Conservation (phyloP, 2,113 vertebrate species). For the Microcebus jonahi region DNA sequence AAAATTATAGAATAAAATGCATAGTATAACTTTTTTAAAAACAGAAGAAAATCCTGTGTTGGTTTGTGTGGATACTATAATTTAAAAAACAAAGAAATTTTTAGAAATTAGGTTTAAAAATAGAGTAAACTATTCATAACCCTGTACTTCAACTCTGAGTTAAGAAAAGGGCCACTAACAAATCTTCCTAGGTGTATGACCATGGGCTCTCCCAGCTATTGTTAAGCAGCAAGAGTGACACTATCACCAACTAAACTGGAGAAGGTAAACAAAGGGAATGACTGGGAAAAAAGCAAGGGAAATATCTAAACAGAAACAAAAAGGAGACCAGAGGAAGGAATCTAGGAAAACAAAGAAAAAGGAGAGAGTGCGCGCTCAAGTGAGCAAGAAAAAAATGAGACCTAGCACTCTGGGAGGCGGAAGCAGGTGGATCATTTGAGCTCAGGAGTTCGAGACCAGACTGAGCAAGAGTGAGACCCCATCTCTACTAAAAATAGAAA, state of each 20-base stretch:
- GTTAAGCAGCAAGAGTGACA: neutral
- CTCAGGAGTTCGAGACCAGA: too few species aligned
- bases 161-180: neutral
- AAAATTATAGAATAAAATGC: neutral
- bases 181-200: neutral
- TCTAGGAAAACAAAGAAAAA: neutral
- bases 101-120: constrained; percentile 2
- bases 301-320: constrained; percentile 35
- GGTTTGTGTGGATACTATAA: neutral
- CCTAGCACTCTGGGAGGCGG: too few species aligned
- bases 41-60: neutral
- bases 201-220: neutral
- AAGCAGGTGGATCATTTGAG: too few species aligned
- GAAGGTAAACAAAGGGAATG: neutral
- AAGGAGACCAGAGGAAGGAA: neutral
- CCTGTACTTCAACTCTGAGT: neutral
- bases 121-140: neutral
- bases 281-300: neutral
- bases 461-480: too few species aligned
- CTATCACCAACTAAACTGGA: neutral
- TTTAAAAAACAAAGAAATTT: neutral
- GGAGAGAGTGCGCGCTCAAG: neutral
- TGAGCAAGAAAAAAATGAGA: too few species aligned
- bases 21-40: neutral
- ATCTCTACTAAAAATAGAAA: too few species aligned